Base-by-base conservation (phyloP, 2,113 vertebrate species). In the Sturnus vulgaris region DNA sequence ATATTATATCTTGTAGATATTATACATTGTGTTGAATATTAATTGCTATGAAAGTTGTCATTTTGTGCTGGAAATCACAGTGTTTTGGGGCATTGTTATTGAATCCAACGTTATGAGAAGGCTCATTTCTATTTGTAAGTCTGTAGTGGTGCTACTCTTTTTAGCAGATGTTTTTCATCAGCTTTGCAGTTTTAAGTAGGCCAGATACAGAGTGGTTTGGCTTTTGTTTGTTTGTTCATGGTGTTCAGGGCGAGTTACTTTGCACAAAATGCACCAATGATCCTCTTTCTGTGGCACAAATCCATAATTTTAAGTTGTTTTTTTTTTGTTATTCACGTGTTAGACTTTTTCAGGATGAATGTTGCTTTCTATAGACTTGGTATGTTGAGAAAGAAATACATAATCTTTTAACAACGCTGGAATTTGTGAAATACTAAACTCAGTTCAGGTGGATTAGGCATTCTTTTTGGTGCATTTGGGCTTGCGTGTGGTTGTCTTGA, bases 161-260 rank as follows among this genome's bases (percentile, higher is more conserved):
- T 84, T 64, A 69, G 75, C 14, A 55, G 47, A 15, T 61, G 28
- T 72, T 95, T 83, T 71, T 82, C 35, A 18, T 61, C 78, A 50
- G 59, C 64, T 83, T 86, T 91, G 39, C 50, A 82, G 23, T 83
- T 84, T 78, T 61, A 70, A 71, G 64, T 81, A 86, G 75, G 56
- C 82, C 86, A 84, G 61, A 46, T 90, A 55, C 44, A 25, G 57
- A 60, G 15, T 57, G 64, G 30, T 23, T 76, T 44, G 21, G 7
- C 1, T 6, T 88, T 82, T 21, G 24, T 66, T 72, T 40, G 55
- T 87, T 75, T 44, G 28, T 39, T 59, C 55, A 9, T 40, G 33
- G 10, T 21, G 9, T 65, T 86, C 40, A 52, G 20, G 30, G 39
- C 8, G 21, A 55, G 31, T 39, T 70, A 6, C 22, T 63, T 55